phyloP scores from a whole-genome alignment of 2,888 invertebrate species.

The Acleris literana region DNA sequence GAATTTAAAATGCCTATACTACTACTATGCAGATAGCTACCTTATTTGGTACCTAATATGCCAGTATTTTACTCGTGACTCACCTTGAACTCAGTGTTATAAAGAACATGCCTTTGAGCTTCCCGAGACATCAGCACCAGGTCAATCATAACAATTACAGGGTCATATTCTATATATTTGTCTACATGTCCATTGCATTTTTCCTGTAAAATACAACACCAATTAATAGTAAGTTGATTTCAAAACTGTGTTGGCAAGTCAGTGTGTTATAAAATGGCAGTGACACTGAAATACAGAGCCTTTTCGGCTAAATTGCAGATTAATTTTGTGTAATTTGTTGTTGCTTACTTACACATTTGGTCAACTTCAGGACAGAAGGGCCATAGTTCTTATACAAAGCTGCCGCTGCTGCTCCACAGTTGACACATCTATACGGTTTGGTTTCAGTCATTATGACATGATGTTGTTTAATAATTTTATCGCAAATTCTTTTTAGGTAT shows the following conservation, averaged over 20 bases:
- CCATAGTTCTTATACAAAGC: conserved; percentile 88
- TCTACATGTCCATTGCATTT: conserved; percentile 90
- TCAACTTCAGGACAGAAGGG: conserved; percentile 87
- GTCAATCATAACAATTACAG: conserved; percentile 94
- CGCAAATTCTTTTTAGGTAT: too few relatives aligned
- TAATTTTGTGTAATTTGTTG: neutral
- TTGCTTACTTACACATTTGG: conserved; percentile 87
- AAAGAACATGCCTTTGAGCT: conserved; percentile 93
- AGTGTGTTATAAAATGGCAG: too few relatives aligned
- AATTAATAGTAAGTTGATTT: neutral
- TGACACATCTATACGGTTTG: conserved; percentile 82
- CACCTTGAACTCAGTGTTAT: conserved; percentile 91
- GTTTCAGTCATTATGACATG: conserved; percentile 38
- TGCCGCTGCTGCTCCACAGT: conserved; percentile 85
- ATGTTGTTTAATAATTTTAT: neutral
- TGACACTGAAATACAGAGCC: too few relatives aligned
- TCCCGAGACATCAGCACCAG: conserved; percentile 90
- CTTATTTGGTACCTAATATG: too few relatives aligned
- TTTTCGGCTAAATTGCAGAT: too few relatives aligned
- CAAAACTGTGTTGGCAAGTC: too few relatives aligned
- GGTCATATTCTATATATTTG: conserved; percentile 96
- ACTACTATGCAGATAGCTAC: too few relatives aligned
- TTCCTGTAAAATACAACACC: conserved; percentile 78
- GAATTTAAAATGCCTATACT: too few relatives aligned
- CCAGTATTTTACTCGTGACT: conserved; percentile 35